Conservation (phyloP, 1,140 invertebrate genomes). For the Micrasema longulum region DNA sequence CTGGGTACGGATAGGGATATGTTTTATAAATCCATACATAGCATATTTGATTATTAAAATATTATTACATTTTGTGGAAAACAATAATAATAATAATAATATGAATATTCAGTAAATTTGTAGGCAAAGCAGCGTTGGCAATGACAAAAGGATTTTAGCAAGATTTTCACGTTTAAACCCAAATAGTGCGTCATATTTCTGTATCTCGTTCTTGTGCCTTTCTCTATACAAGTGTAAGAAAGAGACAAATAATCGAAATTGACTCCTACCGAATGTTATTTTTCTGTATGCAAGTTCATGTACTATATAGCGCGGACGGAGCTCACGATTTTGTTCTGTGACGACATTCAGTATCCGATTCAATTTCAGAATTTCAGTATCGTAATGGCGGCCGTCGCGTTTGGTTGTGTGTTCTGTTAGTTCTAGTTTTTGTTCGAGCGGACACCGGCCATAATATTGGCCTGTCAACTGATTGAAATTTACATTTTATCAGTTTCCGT, state of each 20-base stretch:
- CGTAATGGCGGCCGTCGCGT: slow-evolving; percentile 67
- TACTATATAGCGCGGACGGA: slow-evolving; percentile 53
- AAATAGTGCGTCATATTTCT: neutral
- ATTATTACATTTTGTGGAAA: no score
- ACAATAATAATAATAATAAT: no score
- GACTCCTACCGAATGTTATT: slow-evolving; percentile 27
- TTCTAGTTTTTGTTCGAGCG: slow-evolving; percentile 66
- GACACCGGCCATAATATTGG: slow-evolving; percentile 70
- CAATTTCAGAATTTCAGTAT: slow-evolving; percentile 61
- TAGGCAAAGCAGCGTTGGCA: no score
- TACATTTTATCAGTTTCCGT: slow-evolving; percentile 62
- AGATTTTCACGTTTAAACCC: no score
- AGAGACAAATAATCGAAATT: slow-evolving; percentile 14
- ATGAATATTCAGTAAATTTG: no score
- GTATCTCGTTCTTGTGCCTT: neutral
- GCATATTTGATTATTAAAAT: no score
- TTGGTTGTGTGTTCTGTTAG: slow-evolving; percentile 59
- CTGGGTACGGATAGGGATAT: no score
- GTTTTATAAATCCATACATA: no score
- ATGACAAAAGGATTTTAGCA: slow-evolving; percentile 14
- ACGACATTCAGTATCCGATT: slow-evolving; percentile 57
- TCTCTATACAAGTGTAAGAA: neutral
- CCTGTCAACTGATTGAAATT: slow-evolving; percentile 64
- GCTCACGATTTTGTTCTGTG: slow-evolving; percentile 32
- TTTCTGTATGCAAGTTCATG: slow-evolving; percentile 59